phyloP scores from a whole-genome alignment of 1,140 invertebrate species.

The Calephelis nemesis region DNA sequence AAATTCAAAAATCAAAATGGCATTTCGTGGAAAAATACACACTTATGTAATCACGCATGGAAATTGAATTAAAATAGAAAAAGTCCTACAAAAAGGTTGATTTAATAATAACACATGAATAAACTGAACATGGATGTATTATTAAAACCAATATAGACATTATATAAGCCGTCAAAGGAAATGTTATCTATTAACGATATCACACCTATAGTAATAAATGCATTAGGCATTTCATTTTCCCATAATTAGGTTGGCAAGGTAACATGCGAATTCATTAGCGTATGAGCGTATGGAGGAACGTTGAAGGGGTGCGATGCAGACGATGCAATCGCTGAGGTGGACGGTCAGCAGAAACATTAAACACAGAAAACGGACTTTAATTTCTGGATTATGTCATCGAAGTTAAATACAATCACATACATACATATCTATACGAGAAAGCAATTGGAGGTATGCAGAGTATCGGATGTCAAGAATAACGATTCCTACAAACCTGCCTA shows the following conservation, averaged over 20 bases:
- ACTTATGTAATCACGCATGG: too few species aligned
- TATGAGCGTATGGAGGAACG: constrained; percentile 39
- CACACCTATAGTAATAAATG: constrained; percentile 27
- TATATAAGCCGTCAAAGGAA: constrained; percentile 35
- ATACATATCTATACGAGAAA: neutral
- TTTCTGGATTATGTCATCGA: neutral
- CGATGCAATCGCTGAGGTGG: constrained; percentile 54
- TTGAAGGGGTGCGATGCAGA: constrained; percentile 47
- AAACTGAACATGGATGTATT: neutral
- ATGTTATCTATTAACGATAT: constrained; percentile 33
- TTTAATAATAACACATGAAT: neutral
- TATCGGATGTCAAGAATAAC: too few species aligned
- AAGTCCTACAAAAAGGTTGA: neutral
- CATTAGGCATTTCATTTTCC: constrained; percentile 39
- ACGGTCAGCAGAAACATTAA: constrained; percentile 33
- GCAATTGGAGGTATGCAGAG: too few species aligned
- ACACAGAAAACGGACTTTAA: neutral
- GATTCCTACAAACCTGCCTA: too few species aligned
- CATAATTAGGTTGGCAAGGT: constrained; percentile 44
- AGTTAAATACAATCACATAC: neutral
- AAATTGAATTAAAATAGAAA: neutral
- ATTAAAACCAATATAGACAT: constrained; percentile 22
- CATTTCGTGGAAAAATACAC: neutral
- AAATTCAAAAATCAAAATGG: neutral
- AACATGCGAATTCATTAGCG: constrained; percentile 52